Evolutionary conservation across 2,797 vertebrate species (phyloP).

Genomic region (Meriones psammophilus): DNA sequence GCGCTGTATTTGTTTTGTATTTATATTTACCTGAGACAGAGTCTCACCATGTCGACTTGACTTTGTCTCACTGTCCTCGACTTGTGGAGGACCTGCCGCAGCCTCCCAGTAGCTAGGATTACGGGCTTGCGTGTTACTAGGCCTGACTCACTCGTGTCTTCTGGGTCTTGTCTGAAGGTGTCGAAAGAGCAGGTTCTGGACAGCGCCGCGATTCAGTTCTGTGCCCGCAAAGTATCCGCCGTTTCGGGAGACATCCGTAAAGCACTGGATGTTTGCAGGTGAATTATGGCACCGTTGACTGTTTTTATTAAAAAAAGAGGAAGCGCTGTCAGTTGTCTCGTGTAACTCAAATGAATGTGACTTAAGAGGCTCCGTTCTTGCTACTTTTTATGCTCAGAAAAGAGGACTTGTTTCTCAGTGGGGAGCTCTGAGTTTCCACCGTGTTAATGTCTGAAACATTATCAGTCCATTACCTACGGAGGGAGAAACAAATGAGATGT

Average conservation of each 20-base stretch:
- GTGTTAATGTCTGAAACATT: slow-evolving; percentile 85
- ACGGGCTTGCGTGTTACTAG: background rate
- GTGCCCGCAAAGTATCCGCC: slow-evolving; percentile 96
- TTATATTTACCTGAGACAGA: background rate
- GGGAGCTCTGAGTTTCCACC: slow-evolving; percentile 80
- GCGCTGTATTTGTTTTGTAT: background rate
- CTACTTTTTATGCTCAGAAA: slow-evolving; percentile 74
- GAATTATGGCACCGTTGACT: slow-evolving; percentile 47
- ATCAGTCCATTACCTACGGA: slow-evolving; percentile 87
- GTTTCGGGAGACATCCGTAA: slow-evolving; percentile 97
- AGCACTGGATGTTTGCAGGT: slow-evolving; percentile 97
- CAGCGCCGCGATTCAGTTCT: slow-evolving; percentile 94
- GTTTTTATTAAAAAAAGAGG: slow-evolving; percentile 73
- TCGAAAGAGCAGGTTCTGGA: slow-evolving; percentile 92
- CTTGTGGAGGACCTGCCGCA: background rate
- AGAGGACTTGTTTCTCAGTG: slow-evolving; percentile 77
- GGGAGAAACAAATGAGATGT: slow-evolving; percentile 85
- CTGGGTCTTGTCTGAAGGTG: slow-evolving; percentile 86
- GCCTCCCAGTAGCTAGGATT: background rate
- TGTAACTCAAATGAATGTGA: slow-evolving; percentile 75
- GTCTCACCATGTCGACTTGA: background rate
- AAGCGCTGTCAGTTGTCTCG: slow-evolving; percentile 70
- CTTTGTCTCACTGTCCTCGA: too few relatives aligned
- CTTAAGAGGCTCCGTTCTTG: slow-evolving; percentile 82
- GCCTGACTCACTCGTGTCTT: background rate